phyloP scores from a whole-genome alignment of 2,797 vertebrate genomes.

The Sebastes baramenuke region DNA sequence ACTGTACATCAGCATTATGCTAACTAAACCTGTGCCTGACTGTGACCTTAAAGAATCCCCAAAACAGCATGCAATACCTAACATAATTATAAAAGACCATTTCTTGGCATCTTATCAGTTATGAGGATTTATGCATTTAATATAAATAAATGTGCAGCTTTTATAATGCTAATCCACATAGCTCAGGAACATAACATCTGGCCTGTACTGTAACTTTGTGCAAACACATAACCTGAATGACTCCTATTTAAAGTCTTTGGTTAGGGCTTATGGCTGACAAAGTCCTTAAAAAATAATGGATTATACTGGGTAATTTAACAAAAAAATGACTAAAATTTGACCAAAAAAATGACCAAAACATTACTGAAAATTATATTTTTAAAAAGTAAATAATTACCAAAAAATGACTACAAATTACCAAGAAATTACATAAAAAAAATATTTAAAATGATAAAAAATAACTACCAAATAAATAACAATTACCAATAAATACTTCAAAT shows the following conservation, averaged over 20 bases:
- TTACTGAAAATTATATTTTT: too few species aligned
- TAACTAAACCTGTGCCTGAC: neutral
- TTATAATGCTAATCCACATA: neutral
- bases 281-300: neutral
- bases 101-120: neutral
- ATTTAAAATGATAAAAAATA: neutral
- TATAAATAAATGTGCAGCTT: accelerated
- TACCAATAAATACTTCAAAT: too few species aligned
- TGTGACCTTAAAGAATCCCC: neutral
- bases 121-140: neutral
- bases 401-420: neutral
- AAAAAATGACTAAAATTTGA: neutral
- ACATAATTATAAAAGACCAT: neutral
- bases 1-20: conserved; percentile 8
- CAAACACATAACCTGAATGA: neutral
- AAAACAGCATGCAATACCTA: neutral
- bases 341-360: neutral
- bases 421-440: neutral
- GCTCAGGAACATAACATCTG: neutral
- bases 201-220: neutral
- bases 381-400: neutral
- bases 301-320: neutral
- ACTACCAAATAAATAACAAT: neutral
- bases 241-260: neutral
- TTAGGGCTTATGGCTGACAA: too few species aligned